Evolutionary conservation across 2,888 invertebrate genomes (phyloP), one percentile per base, ranked within the genome.

Genomic region (Mythimna impura): DNA sequence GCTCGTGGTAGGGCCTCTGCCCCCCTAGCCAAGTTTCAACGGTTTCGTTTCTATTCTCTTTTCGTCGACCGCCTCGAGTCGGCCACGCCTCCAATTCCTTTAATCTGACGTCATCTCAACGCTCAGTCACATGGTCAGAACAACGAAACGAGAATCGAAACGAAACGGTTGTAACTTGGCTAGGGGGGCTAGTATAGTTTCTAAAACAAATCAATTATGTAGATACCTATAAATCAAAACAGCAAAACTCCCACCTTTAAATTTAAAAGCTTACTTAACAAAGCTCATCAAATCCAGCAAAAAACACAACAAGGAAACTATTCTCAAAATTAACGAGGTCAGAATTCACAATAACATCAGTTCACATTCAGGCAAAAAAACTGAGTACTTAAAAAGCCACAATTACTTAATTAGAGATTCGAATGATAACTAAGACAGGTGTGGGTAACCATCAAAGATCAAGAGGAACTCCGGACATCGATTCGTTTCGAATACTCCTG

Each of bases 401-500:
- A 93, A 94, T 94, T 94, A 93, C 92, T 91, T 92, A 94, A 94
- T 94, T 93, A 94, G 89, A 93, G 93, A 94, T 94, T 90, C 87
- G 85, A 81, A 88, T 76, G 92, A 94, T 93, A 94, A 91, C 91
- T 88, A 68, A 87, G 89, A 94, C 95, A 95, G 94, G 94, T 96
- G 95, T 69, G 40, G 69, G 73, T 89, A 92, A 86, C 86, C 91
- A 91, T 92, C 92, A 90, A 89, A 89, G 92, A 93, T 92, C 93
- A 92, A 91, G 92, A 84, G 87, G 82, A 85, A 88, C 87, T 87
- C 90, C 95, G 95, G 95, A 95, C 95, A 95, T 93, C 93, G 89
- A 96, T 95, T 96, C 95, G 95, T 93, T 95, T 93, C 94, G 93
- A 95, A 95, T 95, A 93, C 90, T 91, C 91, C 91, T 93, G 92